phyloP scores from a whole-genome alignment of 1,140 invertebrate species.

The Drosophila micromelanica region DNA sequence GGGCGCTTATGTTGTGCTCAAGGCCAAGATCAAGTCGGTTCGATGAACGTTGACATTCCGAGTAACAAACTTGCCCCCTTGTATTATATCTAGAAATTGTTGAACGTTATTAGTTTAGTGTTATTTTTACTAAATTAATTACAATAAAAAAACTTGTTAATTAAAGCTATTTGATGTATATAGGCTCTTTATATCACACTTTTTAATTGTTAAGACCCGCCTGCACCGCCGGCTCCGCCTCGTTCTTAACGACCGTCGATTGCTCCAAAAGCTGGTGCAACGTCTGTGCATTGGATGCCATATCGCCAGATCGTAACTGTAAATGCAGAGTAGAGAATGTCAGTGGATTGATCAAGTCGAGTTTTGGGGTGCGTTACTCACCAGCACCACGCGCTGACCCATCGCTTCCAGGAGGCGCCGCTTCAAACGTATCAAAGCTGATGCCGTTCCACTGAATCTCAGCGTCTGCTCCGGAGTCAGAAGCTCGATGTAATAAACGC shows the following conservation, averaged over 20 bases:
- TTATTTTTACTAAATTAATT: slow-evolving; percentile 88
- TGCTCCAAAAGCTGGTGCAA: slow-evolving; percentile 48
- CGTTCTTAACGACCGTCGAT: neutral
- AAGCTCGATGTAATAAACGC: slow-evolving; percentile 64
- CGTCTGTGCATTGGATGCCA: slow-evolving; percentile 54
- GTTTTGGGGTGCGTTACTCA: slow-evolving; percentile 28
- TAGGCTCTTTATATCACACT: slow-evolving; percentile 60
- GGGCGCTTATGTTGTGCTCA: slow-evolving; percentile 91
- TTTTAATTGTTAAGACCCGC: slow-evolving; percentile 42
- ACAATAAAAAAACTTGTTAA: slow-evolving; percentile 68
- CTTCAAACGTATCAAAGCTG: slow-evolving; percentile 62
- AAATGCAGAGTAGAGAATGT: neutral
- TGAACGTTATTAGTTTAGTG: slow-evolving; percentile 91
- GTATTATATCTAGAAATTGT: slow-evolving; percentile 90
- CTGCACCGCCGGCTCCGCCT: slow-evolving; percentile 28
- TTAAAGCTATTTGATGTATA: slow-evolving; percentile 53
- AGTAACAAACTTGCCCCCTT: slow-evolving; percentile 85
- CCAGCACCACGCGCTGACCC: slow-evolving; percentile 68
- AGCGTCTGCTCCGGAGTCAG: slow-evolving; percentile 56
- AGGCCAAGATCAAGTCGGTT: slow-evolving; percentile 78
- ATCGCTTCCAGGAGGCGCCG: slow-evolving; percentile 57
- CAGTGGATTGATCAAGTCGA: neutral
- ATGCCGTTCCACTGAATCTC: slow-evolving; percentile 60
- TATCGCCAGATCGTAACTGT: slow-evolving; percentile 53
- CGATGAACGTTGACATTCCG: slow-evolving; percentile 46